These are phyloP conservation scores for Diachrysia chrysitis DNA, from an alignment of 2,888 invertebrate genomes.

Conservation along the genomic window DNA sequence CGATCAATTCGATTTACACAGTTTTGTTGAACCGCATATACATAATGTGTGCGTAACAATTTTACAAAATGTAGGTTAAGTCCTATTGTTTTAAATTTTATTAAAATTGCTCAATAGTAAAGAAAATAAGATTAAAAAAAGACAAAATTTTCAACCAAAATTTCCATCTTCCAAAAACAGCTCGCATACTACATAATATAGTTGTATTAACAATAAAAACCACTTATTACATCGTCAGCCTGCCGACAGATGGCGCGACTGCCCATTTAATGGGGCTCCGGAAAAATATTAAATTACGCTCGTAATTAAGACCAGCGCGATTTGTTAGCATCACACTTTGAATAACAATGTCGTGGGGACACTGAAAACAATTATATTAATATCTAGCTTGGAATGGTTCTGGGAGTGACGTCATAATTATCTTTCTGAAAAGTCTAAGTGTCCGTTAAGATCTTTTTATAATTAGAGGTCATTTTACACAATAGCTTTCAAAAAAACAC, in stretches of 20 bases:
- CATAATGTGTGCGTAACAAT: no score
- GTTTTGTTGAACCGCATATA: no score
- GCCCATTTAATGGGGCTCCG: slow-evolving; percentile 43
- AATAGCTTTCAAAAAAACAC: no score
- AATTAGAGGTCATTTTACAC: no score
- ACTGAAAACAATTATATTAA: slow-evolving; percentile 46
- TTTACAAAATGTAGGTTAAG: no score
- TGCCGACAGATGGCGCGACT: slow-evolving; percentile 46
- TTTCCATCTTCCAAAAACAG: background rate
- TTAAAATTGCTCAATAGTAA: no score
- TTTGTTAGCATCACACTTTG: slow-evolving; percentile 53
- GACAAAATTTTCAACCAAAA: no score
- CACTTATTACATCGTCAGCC: slow-evolving; percentile 54
- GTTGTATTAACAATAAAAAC: slow-evolving; percentile 24
- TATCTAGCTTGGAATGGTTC: background rate
- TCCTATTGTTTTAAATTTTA: no score
- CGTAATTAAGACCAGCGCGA: slow-evolving; percentile 57
- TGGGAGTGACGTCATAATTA: slow-evolving; percentile 1
- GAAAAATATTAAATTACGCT: slow-evolving; percentile 64
- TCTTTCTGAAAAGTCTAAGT: background rate
- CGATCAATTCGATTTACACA: no score
- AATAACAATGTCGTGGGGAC: slow-evolving; percentile 48
- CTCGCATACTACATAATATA: background rate
- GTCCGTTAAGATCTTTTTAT: background rate
- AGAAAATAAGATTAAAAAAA: no score